Percentiles rank a stretch among this genome's conserved stretches.
These are phyloP conservation scores for Dione juno DNA, from an alignment of 2,888 invertebrate genomes.

Conservation along the genomic window DNA sequence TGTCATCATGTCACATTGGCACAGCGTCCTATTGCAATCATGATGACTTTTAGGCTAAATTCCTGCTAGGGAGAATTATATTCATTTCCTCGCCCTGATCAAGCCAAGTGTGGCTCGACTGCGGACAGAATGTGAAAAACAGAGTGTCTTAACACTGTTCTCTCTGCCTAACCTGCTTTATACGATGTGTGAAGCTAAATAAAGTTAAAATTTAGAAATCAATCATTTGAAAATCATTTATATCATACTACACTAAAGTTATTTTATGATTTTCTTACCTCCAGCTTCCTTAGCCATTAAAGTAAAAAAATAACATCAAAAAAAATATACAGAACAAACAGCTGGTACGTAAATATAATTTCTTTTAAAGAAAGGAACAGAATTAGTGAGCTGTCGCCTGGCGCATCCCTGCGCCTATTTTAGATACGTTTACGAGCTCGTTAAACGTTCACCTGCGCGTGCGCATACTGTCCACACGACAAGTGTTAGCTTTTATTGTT, in stretches of 20 bases:
- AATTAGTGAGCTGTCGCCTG: constrained; percentile 37
- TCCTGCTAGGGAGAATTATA: too few relatives aligned
- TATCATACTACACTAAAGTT: background rate
- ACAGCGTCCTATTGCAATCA: too few relatives aligned
- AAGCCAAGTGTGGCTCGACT: too few relatives aligned
- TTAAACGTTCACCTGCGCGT: constrained; percentile 58
- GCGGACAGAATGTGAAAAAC: too few relatives aligned
- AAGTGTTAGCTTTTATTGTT: constrained; percentile 29
- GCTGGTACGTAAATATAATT: constrained; percentile 23
- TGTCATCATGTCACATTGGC: too few relatives aligned
- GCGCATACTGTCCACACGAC: constrained; percentile 47
- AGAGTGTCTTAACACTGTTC: too few relatives aligned
- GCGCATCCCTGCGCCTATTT: constrained; percentile 41
- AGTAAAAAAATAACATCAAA: background rate
- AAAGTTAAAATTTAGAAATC: too few relatives aligned
- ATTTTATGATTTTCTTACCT: background rate
- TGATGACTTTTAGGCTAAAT: too few relatives aligned
- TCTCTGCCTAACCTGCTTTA: too few relatives aligned
- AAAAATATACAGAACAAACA: background rate
- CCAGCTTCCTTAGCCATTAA: background rate
- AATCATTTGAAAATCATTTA: background rate
- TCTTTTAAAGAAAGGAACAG: constrained; percentile 22
- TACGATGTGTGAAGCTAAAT: too few relatives aligned
- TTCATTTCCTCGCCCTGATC: too few relatives aligned
- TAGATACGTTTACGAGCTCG: constrained; percentile 56